Base-by-base conservation (phyloP, 2,797 vertebrate species). In the Varecia variegata region DNA sequence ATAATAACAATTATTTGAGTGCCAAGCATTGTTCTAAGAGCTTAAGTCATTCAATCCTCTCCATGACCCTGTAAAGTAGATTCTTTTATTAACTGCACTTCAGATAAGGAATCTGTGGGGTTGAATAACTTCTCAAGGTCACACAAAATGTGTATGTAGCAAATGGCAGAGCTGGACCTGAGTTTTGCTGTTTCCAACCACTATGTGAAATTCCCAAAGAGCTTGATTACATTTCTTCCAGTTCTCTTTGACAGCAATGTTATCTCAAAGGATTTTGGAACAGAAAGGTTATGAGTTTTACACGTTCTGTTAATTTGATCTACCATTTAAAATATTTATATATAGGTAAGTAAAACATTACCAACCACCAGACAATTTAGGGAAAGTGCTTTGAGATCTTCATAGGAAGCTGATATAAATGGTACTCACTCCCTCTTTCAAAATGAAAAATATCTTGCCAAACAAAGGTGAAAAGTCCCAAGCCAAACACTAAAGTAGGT, bases 401-500 rank as follows among this genome's bases (percentile, higher is more conserved):
- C 62, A 43, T 38, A 95, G 40, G 20, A 94, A 91, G 20, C 14
- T 89, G 73, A 73, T 60, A 65, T n/a, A 17, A 94, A 84, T 23
- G 52, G 70, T 71, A 65, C 58, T 93, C 54, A 90, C 40, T 85
- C 58, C 47, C 74, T 83, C 81, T 96, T 92, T 80, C 58, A 93
- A 90, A 97, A 88, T 68, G 58, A 95, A 96, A 96, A 93, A 92
- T 80, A 76, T 17, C 50, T 96, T 94, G 52, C 82, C 91, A 91
- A 85, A 94, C 62, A 85, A 96, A 97, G 91, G 93, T 97, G 95
- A 97, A 93, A 79, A 96, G 86, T 94, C 77, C 88, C 47, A 95
- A 97, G 15, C 93, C 88, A 97, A 94, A 97, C 50, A 93, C 50
- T 92, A 65, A 96, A 62, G 43, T 81, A 96, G 40, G 65, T 65